Evolutionary conservation across 2,797 vertebrate genomes (phyloP).

Genomic region (Triplophysa yarkandensis): DNA sequence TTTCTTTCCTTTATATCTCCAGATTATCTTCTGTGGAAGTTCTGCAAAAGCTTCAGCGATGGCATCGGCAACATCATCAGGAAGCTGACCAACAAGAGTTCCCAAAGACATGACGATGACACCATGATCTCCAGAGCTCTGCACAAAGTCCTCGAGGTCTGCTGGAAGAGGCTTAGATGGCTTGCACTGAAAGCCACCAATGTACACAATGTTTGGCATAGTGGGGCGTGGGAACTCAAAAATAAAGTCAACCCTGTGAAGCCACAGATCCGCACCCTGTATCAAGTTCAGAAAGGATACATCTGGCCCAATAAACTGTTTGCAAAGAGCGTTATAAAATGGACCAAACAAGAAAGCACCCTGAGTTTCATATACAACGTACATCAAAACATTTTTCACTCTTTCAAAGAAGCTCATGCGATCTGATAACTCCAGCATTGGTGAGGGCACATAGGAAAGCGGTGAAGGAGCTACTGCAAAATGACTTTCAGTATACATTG

Average conservation of each 20-base stretch:
- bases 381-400: slow-evolving; percentile 42
- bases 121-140: slow-evolving; percentile 62
- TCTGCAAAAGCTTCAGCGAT: slow-evolving; percentile 59
- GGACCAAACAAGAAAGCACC: slow-evolving; percentile 6
- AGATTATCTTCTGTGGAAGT: slow-evolving; percentile 61
- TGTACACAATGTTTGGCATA: slow-evolving; percentile 65
- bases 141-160: slow-evolving; percentile 63
- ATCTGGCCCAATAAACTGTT: slow-evolving; percentile 26
- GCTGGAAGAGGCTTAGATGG: slow-evolving; percentile 58
- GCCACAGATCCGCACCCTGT: slow-evolving; percentile 54
- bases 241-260: slow-evolving; percentile 43
- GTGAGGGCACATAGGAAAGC: slow-evolving; percentile 53
- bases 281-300: slow-evolving; percentile 16
- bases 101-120: slow-evolving; percentile 68
- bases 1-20: slow-evolving; percentile 55
- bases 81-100: slow-evolving; percentile 52
- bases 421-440: slow-evolving; percentile 51
- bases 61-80: slow-evolving; percentile 47
- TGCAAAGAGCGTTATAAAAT: slow-evolving; percentile 26
- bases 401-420: slow-evolving; percentile 54
- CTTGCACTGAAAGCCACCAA: slow-evolving; percentile 65
- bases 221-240: slow-evolving; percentile 61
- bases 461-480: slow-evolving; percentile 58
- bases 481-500: slow-evolving; percentile 49
- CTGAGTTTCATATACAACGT: slow-evolving; percentile 34